Conservation (phyloP, 1,140 invertebrate genomes). For the Phymastichus coffea region DNA sequence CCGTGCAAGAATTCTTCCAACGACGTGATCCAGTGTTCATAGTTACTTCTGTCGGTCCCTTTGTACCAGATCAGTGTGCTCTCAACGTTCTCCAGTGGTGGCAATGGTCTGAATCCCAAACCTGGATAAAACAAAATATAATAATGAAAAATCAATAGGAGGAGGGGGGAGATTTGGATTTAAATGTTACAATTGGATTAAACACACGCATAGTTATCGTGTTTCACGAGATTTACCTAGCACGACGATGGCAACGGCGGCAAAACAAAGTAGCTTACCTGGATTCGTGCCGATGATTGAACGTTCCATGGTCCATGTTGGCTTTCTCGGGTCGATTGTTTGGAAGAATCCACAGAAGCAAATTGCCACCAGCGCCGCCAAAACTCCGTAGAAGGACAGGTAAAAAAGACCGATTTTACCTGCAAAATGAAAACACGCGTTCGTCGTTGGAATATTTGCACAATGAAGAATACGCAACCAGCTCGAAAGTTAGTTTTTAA, state of each 20-base stretch:
- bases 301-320: conserved; percentile 77
- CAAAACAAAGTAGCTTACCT: conserved; percentile 56
- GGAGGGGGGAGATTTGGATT: background rate
- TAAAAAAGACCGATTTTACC: conserved; percentile 92
- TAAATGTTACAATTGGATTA: too few relatives aligned
- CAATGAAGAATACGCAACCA: too few relatives aligned
- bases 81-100: conserved; percentile 78
- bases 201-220: too few relatives aligned
- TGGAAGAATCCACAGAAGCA: conserved; percentile 91
- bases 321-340: conserved; percentile 82
- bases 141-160: conserved; percentile 13
- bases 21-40: conserved; percentile 74
- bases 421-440: conserved; percentile 47
- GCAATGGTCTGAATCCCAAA: conserved; percentile 87
- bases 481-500: too few relatives aligned
- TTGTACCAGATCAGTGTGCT: conserved; percentile 94
- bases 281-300: conserved; percentile 92
- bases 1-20: conserved; percentile 73
- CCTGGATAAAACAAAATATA: conserved; percentile 57
- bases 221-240: too few relatives aligned
- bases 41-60: conserved; percentile 71
- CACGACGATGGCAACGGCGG: too few relatives aligned
- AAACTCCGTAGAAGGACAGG: conserved; percentile 83
- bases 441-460: background rate
- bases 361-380: conserved; percentile 83